phyloP scores from a whole-genome alignment of 2,797 vertebrate species.

The Tauraco hartlaubi region DNA sequence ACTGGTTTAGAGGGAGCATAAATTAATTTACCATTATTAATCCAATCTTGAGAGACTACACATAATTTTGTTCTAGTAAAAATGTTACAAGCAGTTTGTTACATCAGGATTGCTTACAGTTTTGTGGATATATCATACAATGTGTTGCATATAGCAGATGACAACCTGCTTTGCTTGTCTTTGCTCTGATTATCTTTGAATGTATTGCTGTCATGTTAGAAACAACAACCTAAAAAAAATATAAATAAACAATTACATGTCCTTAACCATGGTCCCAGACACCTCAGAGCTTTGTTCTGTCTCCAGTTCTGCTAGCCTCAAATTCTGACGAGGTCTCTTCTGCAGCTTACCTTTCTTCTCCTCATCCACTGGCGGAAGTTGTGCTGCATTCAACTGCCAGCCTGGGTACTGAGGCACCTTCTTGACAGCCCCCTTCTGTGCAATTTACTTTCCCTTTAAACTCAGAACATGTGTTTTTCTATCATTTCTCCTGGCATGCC shows the following conservation, averaged over 20 bases:
- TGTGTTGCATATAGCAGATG: not conserved
- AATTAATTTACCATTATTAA: slow-evolving; percentile 30
- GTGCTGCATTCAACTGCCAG: not conserved
- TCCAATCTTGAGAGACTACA: not conserved
- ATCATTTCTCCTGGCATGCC: not conserved
- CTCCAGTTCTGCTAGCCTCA: not conserved
- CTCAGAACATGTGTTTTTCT: not conserved
- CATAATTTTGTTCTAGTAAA: not conserved
- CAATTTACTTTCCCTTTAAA: not conserved
- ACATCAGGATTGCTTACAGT: not conserved
- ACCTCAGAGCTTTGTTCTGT: not conserved
- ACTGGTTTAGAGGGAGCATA: not conserved
- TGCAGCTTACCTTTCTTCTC: not conserved
- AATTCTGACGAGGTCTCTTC: not conserved
- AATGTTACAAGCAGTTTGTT: not conserved
- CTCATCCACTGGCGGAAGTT: not conserved
- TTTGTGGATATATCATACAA: not conserved
- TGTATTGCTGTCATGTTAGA: not conserved
- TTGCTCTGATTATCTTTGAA: not conserved
- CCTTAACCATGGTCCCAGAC: not conserved
- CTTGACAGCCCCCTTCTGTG: not conserved
- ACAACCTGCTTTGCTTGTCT: not conserved
- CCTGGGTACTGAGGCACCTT: not conserved
- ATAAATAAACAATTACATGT: no score
- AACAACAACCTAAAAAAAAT: not conserved